Base-by-base conservation (phyloP, 1,140 invertebrate species). In the Drosophila tropicalis region DNA sequence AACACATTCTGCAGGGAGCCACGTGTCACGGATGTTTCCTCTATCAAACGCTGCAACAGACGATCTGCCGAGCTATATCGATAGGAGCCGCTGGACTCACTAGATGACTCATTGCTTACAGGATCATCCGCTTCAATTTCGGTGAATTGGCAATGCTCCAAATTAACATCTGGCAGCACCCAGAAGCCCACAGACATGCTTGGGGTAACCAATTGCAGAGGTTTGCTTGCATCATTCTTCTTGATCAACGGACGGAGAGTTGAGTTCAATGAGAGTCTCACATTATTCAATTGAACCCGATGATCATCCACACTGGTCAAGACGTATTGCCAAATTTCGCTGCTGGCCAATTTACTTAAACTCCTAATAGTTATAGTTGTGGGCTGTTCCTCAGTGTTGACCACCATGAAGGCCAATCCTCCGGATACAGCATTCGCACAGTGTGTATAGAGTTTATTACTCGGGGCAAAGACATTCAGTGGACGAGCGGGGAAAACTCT, bases 161-260 rank as follows among this genome's bases (percentile, higher is more conserved):
- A 13, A 40, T 91, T 90, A 22, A 81, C 91, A 17, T 62, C 68
- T 3, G 91, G 90, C 9, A 92, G 60, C 2, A 91, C 85, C 91
- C 91, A 92, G 61, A 92, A 92, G 2, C 80, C 77, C n/a, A 92
- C 85, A 0, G 91, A 82, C 76, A 84, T 78, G 22, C 79, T 89
- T 10, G 91, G 91, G 5, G 90, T 76, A 15, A 87, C 67, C 5
- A 92, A 63, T 44, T 90, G 87, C 3, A 92, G 55, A 0, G 76
- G 41, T 32, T 80, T 86, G 5, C 51, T 61, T 0, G 73, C 61
- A 44, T 80, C 76, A 44, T 82, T 90, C 5, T 65, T 34, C 32
- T 76, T 92, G 7, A 91, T 58, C 47, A 80, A 17, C 1, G 91
- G 91, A 1, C 66, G 69, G 25, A 91, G 57, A 0, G 90, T 91